These are phyloP conservation scores for Leiothrix lutea DNA, from an alignment of 2,113 vertebrate species.

Conservation along the genomic window DNA sequence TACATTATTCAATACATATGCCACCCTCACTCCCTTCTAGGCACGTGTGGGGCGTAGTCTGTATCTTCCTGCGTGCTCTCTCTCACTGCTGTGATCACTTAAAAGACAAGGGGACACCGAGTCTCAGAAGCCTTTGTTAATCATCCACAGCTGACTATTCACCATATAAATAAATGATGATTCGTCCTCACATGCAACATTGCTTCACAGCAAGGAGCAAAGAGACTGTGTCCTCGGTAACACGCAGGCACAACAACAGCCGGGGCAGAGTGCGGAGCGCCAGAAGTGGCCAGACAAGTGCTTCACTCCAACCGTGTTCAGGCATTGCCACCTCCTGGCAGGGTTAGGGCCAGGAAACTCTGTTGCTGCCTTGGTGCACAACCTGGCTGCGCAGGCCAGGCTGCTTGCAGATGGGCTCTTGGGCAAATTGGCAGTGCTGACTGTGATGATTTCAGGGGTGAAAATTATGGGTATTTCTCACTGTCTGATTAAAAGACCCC, in stretches of 20 bases:
- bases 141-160: not conserved
- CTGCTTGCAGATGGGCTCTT: rapidly evolving
- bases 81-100: not conserved
- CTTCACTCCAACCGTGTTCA: rapidly evolving
- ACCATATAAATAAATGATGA: not conserved
- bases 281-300: not conserved
- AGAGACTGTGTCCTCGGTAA: rapidly evolving
- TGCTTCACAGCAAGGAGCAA: not conserved
- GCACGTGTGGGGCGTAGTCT: rapidly evolving
- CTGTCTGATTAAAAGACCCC: not conserved
- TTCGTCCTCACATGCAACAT: not conserved
- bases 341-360: rapidly evolving
- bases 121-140: not conserved
- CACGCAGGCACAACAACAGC: not conserved
- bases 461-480: not conserved
- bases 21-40: not conserved
- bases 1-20: not conserved
- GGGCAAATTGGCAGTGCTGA: not conserved
- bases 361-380: not conserved
- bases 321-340: not conserved
- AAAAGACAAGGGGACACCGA: not conserved
- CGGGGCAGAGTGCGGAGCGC: rapidly evolving
- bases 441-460: not conserved
- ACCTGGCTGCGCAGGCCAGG: rapidly evolving
- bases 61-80: not conserved